Percentiles rank a stretch among this genome's conserved stretches.
These are phyloP conservation scores for Tragulus kanchil DNA, from an alignment of 2,113 vertebrate genomes.

Conservation along the genomic window DNA sequence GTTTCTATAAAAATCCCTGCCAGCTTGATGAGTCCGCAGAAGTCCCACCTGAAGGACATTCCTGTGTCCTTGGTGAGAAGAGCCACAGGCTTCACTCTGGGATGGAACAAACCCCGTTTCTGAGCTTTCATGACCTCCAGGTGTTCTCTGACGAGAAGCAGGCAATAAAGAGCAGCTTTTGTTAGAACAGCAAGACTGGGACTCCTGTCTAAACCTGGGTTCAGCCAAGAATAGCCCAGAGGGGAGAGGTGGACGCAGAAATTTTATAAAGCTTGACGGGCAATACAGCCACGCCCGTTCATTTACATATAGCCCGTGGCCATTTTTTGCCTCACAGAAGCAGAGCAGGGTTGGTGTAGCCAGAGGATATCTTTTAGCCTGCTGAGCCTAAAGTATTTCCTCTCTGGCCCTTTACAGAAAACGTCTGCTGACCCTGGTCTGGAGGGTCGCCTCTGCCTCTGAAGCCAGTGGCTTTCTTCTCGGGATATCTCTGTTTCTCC, in stretches of 20 bases:
- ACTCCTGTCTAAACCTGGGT: neutral
- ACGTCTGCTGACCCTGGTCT: neutral
- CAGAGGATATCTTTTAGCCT: rapidly evolving
- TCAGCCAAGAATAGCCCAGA: neutral
- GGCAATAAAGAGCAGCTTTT: neutral
- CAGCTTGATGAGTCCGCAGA: constrained; percentile 44
- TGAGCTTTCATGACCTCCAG: neutral
- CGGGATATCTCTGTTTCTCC: neutral
- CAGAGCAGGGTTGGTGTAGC: neutral
- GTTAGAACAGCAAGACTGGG: neutral
- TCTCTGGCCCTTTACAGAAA: neutral
- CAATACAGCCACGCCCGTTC: rapidly evolving
- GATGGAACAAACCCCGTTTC: too few relatives aligned
- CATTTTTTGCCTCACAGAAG: neutral
- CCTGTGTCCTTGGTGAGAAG: neutral
- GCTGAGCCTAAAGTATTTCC: neutral
- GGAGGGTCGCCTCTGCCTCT: neutral
- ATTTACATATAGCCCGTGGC: neutral
- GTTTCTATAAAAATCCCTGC: constrained; percentile 58
- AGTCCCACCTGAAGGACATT: neutral
- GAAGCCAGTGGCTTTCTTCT: neutral
- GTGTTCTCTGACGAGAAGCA: too few relatives aligned
- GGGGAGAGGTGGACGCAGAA: neutral
- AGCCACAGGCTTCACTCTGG: neutral
- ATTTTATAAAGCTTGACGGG: too few relatives aligned